These are phyloP conservation scores for Volucella inanis DNA, from an alignment of 2,888 invertebrate genomes.

Conservation along the genomic window DNA sequence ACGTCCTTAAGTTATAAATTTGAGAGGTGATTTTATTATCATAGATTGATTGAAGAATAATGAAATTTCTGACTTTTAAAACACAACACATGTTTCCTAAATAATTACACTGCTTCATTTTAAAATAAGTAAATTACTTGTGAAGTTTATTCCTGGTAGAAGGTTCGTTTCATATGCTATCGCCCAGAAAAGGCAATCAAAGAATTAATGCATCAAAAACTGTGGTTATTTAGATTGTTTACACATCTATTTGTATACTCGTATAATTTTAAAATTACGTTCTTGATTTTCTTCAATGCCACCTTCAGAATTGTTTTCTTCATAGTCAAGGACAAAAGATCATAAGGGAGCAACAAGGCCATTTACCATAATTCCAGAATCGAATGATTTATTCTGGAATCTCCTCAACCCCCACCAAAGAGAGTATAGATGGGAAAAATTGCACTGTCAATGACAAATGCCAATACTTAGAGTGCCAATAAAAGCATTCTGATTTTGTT, in stretches of 20 bases:
- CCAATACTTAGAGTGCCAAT: slow-evolving; percentile 34
- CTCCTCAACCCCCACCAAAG: slow-evolving; percentile 8
- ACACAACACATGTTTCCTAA: too few species aligned
- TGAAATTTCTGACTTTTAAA: too few species aligned
- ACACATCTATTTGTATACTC: background rate
- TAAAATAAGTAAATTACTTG: too few species aligned
- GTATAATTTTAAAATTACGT: slow-evolving; percentile 11
- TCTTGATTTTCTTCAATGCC: slow-evolving; percentile 28
- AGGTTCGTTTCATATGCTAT: too few species aligned
- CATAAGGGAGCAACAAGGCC: slow-evolving; percentile 52
- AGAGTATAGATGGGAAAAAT: slow-evolving; percentile 26
- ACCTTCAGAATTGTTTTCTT: slow-evolving; percentile 26
- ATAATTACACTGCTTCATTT: too few species aligned
- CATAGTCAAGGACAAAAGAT: slow-evolving; percentile 41
- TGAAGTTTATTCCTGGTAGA: too few species aligned
- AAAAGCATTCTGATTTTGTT: slow-evolving; percentile 53
- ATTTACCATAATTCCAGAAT: slow-evolving; percentile 6
- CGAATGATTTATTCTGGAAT: slow-evolving; percentile 6
- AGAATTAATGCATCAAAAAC: background rate
- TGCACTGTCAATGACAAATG: slow-evolving; percentile 59
- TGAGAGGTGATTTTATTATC: too few species aligned
- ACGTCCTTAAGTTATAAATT: too few species aligned
- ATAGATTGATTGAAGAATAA: too few species aligned
- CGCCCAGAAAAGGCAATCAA: too few species aligned
- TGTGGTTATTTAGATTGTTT: background rate